phyloP scores from a whole-genome alignment of 1,140 invertebrate genomes.

The Planococcus citri region DNA sequence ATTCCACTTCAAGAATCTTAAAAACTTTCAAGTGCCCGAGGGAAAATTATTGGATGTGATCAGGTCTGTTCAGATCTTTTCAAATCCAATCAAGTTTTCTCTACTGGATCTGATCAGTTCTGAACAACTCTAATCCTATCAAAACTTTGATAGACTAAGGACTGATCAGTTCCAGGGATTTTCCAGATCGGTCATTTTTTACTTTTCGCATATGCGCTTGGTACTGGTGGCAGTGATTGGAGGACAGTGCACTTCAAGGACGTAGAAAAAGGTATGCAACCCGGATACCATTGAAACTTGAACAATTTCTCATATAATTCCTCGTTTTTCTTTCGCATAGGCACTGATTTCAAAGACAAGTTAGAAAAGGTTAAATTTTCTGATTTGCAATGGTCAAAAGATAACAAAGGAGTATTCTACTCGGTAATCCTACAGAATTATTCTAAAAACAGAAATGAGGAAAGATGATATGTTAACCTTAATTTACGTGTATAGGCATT shows the following conservation, averaged over 20 bases:
- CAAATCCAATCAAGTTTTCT: too few relatives aligned
- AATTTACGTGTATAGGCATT: too few relatives aligned
- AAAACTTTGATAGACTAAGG: too few relatives aligned
- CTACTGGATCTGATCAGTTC: too few relatives aligned
- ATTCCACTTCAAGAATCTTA: too few relatives aligned
- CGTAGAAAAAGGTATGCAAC: slow-evolving; percentile 49
- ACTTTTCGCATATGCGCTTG: slow-evolving; percentile 83
- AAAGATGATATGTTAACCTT: slow-evolving; percentile 47
- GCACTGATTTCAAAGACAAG: slow-evolving; percentile 75
- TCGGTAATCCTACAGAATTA: slow-evolving; percentile 45
- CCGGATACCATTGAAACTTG: background rate
- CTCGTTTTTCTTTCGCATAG: too few relatives aligned
- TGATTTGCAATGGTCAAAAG: slow-evolving; percentile 83
- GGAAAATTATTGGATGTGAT: too few relatives aligned
- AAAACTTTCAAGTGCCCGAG: too few relatives aligned
- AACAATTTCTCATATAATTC: slow-evolving; percentile 20
- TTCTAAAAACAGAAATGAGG: background rate
- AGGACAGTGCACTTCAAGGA: slow-evolving; percentile 73
- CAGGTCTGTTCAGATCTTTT: too few relatives aligned
- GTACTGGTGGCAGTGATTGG: slow-evolving; percentile 97
- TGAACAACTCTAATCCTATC: too few relatives aligned
- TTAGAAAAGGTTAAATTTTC: slow-evolving; percentile 88
- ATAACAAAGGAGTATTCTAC: slow-evolving; percentile 92
- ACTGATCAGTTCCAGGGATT: too few relatives aligned
- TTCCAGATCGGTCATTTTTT: slow-evolving; percentile 74